Base-by-base conservation (phyloP, 2,113 vertebrate genomes). In the Periophthalmus modestus region DNA sequence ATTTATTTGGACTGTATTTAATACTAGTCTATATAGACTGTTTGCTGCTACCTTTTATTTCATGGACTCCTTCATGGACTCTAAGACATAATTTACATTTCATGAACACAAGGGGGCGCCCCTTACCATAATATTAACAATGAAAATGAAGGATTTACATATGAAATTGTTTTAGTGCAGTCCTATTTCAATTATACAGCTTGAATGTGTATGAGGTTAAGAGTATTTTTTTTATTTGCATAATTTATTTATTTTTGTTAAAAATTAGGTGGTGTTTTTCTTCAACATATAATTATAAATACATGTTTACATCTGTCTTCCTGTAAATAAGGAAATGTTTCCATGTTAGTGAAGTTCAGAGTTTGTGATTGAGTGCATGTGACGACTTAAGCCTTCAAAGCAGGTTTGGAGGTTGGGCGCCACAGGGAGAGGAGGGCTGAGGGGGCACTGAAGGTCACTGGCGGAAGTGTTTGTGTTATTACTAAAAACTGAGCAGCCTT, bases 381-480 rank as follows among this genome's bases (percentile, higher is more conserved):
- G 55, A 52, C 21, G 66, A 48, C 71, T 75, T 71, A 69, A 80
- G 48, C 23, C 79, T 70, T 88, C 68, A 87, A 84, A 85, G 85
- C 69, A 13, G 57, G 58, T 61, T 63, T 48, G 43, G 36, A 43
- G 65, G 73, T 68, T 43, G 50, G 59, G 18, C 33, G 34, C 10
- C 4, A 57, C 5, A 21, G 52, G 66, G 23, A 39, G 80, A 68
- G 67, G 24, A 54, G 68, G 72, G 72, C 77, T 18, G 55, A 59
- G 36, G 58, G 80, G 74, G 67, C 68, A 72, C 68, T 54, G 36
- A 74, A 78, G 86, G 84, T 89, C 82, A 89, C 73, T 16, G 66
- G 85, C 48, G 82, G 85, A 88, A 87, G 82, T 62, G 19, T 87
- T 87, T 88, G 81, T 89, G 84, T 88, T 92, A 89, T 92, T 89